Conservation (phyloP, 1,140 invertebrate species). For the Zaprionus lachaisei region DNA sequence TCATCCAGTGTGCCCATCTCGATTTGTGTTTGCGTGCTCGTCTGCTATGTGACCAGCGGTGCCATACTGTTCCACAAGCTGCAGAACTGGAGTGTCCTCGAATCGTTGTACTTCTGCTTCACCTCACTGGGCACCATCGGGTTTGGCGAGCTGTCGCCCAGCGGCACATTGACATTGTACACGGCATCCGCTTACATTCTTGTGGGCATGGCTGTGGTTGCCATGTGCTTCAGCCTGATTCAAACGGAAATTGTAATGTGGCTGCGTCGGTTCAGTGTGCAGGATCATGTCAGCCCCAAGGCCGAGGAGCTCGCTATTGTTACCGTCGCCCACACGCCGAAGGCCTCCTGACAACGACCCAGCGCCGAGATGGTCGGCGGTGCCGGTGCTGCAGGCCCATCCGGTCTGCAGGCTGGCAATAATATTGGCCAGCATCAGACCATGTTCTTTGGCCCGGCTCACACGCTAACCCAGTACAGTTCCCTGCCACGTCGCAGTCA, state of each 20-base stretch:
- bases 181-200: constrained; percentile 93
- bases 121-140: constrained; percentile 95
- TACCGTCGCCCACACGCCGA: constrained; percentile 78
- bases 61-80: constrained; percentile 95
- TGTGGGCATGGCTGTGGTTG: constrained; percentile 96
- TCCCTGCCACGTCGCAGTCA: constrained; percentile 78
- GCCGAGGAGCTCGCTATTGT: constrained; percentile 80
- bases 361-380: constrained; percentile 50
- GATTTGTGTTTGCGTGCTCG: constrained; percentile 94
- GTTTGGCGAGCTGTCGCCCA: constrained; percentile 93
- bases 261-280: constrained; percentile 86
- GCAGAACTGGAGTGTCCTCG: constrained; percentile 95
- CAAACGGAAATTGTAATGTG: constrained; percentile 94
- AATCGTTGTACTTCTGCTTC: constrained; percentile 97
- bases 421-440: constrained; percentile 78
- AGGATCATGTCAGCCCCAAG: constrained; percentile 79
- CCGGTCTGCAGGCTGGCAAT: constrained; percentile 36
- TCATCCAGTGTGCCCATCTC: constrained; percentile 91
- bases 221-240: constrained; percentile 98
- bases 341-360: constrained; percentile 84
- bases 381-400: neutral
- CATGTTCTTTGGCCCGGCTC: constrained; percentile 82
- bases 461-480: constrained; percentile 75
- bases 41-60: constrained; percentile 95
- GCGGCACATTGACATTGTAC: constrained; percentile 86